A percentile compares a stretch with the other conserved stretches of the same genome.
These are phyloP conservation scores for Saimiri boliviensis DNA, from an alignment of 2,113 vertebrate genomes.

Conservation along the genomic window DNA sequence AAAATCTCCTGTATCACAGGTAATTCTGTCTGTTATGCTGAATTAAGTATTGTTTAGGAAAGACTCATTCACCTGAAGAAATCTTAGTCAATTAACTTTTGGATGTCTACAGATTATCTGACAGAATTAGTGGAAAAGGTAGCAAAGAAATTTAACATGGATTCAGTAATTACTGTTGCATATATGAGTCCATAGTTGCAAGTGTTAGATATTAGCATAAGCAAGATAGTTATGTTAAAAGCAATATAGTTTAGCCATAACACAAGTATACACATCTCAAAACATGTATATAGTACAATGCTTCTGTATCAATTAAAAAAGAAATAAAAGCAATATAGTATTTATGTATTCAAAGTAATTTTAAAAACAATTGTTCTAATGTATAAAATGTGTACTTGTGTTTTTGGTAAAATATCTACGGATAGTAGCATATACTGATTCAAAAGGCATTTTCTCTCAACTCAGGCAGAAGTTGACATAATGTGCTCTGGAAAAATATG, in stretches of 20 bases:
- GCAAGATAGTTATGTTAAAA: conserved; percentile 19
- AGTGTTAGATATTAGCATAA: not conserved
- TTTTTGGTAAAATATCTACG: conserved; percentile 9
- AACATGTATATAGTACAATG: not conserved
- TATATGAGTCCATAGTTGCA: not conserved
- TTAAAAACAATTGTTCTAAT: not conserved
- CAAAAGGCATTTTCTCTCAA: not conserved
- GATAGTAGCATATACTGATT: not conserved
- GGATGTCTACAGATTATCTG: not conserved
- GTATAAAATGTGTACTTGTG: not conserved
- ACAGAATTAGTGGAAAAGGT: not conserved
- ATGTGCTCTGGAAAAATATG: not conserved
- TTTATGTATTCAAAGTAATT: not conserved
- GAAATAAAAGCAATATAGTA: not conserved
- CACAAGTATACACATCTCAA: not conserved
- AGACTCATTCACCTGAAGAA: conserved; percentile 4
- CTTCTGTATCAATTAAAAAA: not conserved
- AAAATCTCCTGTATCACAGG: not conserved
- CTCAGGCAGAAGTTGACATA: not conserved
- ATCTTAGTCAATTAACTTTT: not conserved
- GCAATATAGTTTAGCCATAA: not conserved
- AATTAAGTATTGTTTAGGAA: not conserved
- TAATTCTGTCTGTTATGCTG: not conserved
- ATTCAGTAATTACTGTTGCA: conserved; percentile 2
- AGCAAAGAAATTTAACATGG: conserved; percentile 21